Evolutionary conservation across 2,113 vertebrate species (phyloP), one percentile per base, ranked within the genome.

Genomic region (Excalfactoria chinensis): DNA sequence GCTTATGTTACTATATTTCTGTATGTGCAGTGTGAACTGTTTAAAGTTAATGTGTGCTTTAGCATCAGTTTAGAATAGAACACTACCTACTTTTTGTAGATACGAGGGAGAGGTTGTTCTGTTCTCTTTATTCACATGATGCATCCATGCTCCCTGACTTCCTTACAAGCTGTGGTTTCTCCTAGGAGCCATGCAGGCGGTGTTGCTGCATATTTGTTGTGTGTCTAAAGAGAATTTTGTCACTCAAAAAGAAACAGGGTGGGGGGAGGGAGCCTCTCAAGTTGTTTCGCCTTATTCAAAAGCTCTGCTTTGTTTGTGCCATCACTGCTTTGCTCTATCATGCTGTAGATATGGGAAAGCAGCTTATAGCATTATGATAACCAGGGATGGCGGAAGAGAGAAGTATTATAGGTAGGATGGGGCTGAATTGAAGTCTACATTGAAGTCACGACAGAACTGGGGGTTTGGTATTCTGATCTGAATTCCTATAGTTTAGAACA

Each of bases 301-400:
- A 89, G 63, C 49, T 56, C 58, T 79, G 89, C 44, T 93, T 71
- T 95, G 89, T 91, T 93, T 86, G 80, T 66, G 82, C 71, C 92
- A 41, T 92, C 79, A 37, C 91, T 94, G 88, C 91, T 97, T 96
- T 92, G 79, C 84, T 87, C 68, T 95, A 81, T 95, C 74, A 10
- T 71, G 71, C 72, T 87, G 48, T 43, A 74, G 74, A 55, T 51
- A 35, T 83, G 67, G 71, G 72, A 51, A 63, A 87, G 12, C 21
- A 40, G 51, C 74, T 91, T 73, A 66, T 76, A 94, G 78, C 35
- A 32, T 72, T 41, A 10, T 76, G 13, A 75, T 75, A 82, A 77
- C 9, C 53, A 83, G 49, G 32, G 73, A 74, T 37, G 80, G 22
- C 59, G 69, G 74, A 32, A 92, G 75, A 87, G 73, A 17, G n/a